A percentile compares a stretch with the other conserved stretches of the same genome.
Evolutionary conservation across 2,113 vertebrate genomes (phyloP).

Genomic region (Colossoma macropomum): DNA sequence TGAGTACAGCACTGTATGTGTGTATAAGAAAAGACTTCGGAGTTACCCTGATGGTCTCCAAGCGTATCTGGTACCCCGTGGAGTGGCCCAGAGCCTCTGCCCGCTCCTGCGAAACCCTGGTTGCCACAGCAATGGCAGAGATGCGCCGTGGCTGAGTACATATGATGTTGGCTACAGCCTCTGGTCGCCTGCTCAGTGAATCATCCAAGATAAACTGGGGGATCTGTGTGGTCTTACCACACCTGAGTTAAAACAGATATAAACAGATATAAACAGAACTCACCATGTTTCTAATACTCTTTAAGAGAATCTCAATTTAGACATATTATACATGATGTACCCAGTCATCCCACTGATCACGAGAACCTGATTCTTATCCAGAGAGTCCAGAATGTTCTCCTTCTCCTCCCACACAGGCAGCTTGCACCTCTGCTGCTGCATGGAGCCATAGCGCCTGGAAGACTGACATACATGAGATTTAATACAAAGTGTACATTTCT

Average conservation of each 20-base stretch:
- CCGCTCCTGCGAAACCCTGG: constrained; percentile 92
- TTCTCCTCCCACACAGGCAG: constrained; percentile 93
- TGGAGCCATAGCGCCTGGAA: constrained; percentile 84
- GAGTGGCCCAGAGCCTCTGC: constrained; percentile 87
- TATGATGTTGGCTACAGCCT: constrained; percentile 88
- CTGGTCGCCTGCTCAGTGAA: constrained; percentile 78
- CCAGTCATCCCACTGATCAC: constrained; percentile 98
- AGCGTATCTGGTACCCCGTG: constrained; percentile 96
- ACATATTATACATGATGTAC: constrained; percentile 67
- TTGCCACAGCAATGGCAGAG: constrained; percentile 93
- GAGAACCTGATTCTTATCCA: constrained; percentile 87
- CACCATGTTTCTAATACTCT: background rate
- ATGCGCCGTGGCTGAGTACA: constrained; percentile 97
- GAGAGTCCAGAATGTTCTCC: constrained; percentile 82
- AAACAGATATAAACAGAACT: constrained; percentile 1
- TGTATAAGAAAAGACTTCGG: background rate
- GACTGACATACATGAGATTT: constrained; percentile 71
- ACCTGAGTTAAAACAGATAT: constrained; percentile 75
- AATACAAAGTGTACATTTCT: background rate
- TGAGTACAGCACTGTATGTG: background rate
- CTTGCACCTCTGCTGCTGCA: constrained; percentile 89
- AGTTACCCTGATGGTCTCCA: constrained; percentile 90
- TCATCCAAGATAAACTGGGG: constrained; percentile 96
- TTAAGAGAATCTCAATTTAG: background rate
- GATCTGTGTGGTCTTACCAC: constrained; percentile 98